A percentile compares a stretch with the other conserved stretches of the same genome.
Conservation (phyloP, 1,140 invertebrate genomes). For the Steinernema khuongi region DNA sequence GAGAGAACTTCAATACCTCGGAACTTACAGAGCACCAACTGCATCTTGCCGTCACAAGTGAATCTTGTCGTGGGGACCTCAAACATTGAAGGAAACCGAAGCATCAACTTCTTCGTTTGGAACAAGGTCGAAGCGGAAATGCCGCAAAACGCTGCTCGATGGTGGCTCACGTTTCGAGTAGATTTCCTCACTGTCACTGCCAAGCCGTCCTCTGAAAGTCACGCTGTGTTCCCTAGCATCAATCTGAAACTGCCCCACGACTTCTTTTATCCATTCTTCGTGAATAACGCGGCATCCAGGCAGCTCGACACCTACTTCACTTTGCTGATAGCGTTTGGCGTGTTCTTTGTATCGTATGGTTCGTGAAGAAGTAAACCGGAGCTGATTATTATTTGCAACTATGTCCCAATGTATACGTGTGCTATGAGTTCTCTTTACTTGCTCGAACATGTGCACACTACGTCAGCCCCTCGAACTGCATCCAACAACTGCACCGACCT, state of each 20-base stretch:
- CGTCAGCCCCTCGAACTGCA: too few species aligned
- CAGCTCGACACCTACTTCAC: background rate
- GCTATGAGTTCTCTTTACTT: too few species aligned
- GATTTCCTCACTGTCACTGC: background rate
- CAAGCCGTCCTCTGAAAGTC: background rate
- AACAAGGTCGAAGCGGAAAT: background rate
- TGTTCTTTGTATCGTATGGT: background rate
- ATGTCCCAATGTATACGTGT: too few species aligned
- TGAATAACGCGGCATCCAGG: background rate
- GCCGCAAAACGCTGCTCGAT: background rate
- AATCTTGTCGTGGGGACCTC: background rate
- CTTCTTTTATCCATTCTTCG: constrained; percentile 1
- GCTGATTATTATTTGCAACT: too few species aligned
- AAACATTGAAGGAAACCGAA: background rate
- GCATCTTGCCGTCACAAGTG: background rate
- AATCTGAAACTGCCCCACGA: background rate
- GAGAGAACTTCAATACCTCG: background rate
- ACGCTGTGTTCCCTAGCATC: background rate
- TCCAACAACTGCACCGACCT: too few species aligned
- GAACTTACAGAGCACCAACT: background rate
- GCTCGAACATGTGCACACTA: too few species aligned
- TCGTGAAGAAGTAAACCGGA: too few species aligned
- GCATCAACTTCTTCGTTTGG: background rate
- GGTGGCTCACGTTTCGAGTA: background rate
- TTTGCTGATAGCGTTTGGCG: background rate